Conservation (phyloP, 2,888 invertebrate species). For the Drosophila niveifrons region DNA sequence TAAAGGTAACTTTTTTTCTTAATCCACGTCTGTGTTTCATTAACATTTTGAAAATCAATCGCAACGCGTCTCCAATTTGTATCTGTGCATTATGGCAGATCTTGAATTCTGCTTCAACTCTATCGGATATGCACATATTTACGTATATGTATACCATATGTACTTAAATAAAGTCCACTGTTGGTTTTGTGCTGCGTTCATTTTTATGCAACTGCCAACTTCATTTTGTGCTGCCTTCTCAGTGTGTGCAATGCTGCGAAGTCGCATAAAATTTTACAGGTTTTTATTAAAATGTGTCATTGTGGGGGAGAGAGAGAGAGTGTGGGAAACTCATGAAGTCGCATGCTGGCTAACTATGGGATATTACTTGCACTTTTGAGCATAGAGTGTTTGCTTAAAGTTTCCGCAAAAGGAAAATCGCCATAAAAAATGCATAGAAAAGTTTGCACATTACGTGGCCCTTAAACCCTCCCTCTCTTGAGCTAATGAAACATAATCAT, state of each 20-base stretch:
- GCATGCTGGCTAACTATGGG: slow-evolving; percentile 41
- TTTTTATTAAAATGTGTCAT: slow-evolving; percentile 73
- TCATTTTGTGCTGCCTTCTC: slow-evolving; percentile 15
- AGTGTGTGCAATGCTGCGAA: slow-evolving; percentile 21
- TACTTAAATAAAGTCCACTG: slow-evolving; percentile 28
- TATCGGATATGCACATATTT: slow-evolving; percentile 27
- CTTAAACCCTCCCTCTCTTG: not conserved
- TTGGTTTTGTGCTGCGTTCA: slow-evolving; percentile 32
- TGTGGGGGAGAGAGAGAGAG: slow-evolving; percentile 16
- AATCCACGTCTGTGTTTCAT: not conserved
- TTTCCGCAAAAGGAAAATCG: slow-evolving; percentile 22
- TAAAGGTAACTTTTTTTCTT: not conserved
- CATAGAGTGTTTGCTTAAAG: slow-evolving; percentile 59
- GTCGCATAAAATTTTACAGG: slow-evolving; percentile 70
- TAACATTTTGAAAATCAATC: not conserved
- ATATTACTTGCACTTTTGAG: slow-evolving; percentile 68
- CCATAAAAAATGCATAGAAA: slow-evolving; percentile 62
- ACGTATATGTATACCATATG: slow-evolving; percentile 9
- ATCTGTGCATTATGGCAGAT: slow-evolving; percentile 32
- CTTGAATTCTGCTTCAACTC: slow-evolving; percentile 35
- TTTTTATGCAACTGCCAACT: slow-evolving; percentile 63
- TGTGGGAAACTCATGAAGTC: slow-evolving; percentile 9
- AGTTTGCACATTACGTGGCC: slow-evolving; percentile 56
- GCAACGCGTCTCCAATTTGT: slow-evolving; percentile 24
- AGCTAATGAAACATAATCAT: slow-evolving; percentile 74